phyloP scores from a whole-genome alignment of 2,113 vertebrate genomes.

The Rynchops niger region DNA sequence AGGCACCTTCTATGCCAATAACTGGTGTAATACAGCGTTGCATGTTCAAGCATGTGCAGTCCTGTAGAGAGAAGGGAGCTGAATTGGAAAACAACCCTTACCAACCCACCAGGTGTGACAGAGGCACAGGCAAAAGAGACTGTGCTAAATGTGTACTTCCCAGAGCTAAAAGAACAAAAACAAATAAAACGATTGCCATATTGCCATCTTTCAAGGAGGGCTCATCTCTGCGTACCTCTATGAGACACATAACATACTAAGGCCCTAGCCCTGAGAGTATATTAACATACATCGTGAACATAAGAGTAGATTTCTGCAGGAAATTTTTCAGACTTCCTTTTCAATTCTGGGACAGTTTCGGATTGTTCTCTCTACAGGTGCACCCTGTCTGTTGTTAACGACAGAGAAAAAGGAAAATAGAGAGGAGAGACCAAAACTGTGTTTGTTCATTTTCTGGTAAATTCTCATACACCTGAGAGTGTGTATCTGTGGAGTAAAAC shows the following conservation, averaged over 20 bases:
- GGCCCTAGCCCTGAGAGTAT: too few species aligned
- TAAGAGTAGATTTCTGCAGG: not conserved
- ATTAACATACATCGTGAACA: not conserved
- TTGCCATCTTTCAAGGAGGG: not conserved
- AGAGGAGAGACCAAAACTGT: not conserved
- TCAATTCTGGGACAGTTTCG: not conserved
- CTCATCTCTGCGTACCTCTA: not conserved
- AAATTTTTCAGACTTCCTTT: not conserved
- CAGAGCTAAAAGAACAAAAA: not conserved
- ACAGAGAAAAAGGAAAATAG: not conserved
- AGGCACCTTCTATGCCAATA: not conserved
- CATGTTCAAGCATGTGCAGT: not conserved
- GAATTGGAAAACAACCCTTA: not conserved
- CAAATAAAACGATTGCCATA: fast-evolving
- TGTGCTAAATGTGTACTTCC: not conserved
- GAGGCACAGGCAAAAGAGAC: not conserved
- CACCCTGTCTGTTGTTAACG: not conserved
- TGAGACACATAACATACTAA: not conserved
- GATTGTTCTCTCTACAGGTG: not conserved
- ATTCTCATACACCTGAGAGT: not conserved
- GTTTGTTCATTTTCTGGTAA: not conserved
- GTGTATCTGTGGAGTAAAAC: not conserved
- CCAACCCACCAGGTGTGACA: not conserved
- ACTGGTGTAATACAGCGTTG: not conserved
- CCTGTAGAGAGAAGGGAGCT: not conserved